Percentiles rank a stretch among this genome's conserved stretches.
Conservation (phyloP, 2,797 vertebrate genomes). For the Xiphophorus birchmanni region DNA sequence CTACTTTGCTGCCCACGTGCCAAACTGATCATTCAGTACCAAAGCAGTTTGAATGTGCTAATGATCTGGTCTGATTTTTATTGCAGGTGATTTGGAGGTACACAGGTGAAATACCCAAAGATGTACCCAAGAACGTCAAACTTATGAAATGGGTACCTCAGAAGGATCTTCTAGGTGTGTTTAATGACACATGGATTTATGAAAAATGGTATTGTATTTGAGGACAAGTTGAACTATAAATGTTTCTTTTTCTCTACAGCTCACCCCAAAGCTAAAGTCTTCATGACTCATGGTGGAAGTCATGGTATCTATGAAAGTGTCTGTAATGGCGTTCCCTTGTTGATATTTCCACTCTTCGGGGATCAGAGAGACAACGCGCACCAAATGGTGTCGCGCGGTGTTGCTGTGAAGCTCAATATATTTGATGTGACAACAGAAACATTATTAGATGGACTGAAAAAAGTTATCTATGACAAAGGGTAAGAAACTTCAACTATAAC, state of each 20-base stretch:
- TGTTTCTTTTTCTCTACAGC: slow-evolving; percentile 55
- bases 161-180: slow-evolving; percentile 92
- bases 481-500: slow-evolving; percentile 58
- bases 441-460: slow-evolving; percentile 79
- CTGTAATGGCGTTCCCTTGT: slow-evolving; percentile 91
- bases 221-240: too few species aligned
- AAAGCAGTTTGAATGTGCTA: not conserved
- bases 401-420: slow-evolving; percentile 82
- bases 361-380: slow-evolving; percentile 90
- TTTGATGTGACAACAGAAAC: slow-evolving; percentile 81
- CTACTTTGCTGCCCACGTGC: not conserved
- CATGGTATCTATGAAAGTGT: slow-evolving; percentile 91
- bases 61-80: slow-evolving; percentile 2
- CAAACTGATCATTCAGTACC: not conserved
- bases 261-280: slow-evolving; percentile 89
- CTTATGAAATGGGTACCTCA: slow-evolving; percentile 94
- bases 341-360: slow-evolving; percentile 91
- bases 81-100: slow-evolving; percentile 92
- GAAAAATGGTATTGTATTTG: not conserved
- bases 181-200: not conserved
- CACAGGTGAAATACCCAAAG: slow-evolving; percentile 79
- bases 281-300: slow-evolving; percentile 91
- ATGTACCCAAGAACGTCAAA: slow-evolving; percentile 85
- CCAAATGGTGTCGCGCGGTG: slow-evolving; percentile 83
- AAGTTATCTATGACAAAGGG: slow-evolving; percentile 87